Percentiles rank a stretch among this genome's conserved stretches.
These are phyloP conservation scores for Periphyllus acericola DNA, from an alignment of 2,888 invertebrate species.

Conservation along the genomic window DNA sequence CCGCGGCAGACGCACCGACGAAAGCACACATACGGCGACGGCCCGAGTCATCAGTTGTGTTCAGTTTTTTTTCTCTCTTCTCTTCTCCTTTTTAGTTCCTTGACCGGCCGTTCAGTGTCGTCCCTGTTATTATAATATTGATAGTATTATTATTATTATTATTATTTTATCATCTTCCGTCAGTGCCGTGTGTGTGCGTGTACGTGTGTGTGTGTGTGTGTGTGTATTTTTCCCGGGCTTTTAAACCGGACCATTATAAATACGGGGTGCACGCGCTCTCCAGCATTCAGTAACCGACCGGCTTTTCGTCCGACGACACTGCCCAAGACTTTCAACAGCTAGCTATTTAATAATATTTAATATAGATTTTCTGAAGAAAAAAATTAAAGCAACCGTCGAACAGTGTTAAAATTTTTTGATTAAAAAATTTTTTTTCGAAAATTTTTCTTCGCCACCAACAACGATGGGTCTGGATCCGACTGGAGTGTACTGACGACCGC, in stretches of 20 bases:
- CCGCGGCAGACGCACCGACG: constrained; percentile 49
- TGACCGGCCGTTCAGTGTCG: constrained; percentile 47
- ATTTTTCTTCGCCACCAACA: constrained; percentile 4
- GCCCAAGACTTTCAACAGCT: neutral
- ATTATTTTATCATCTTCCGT: constrained; percentile 5
- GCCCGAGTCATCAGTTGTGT: constrained; percentile 54
- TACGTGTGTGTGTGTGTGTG: constrained; percentile 17
- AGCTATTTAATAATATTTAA: no score
- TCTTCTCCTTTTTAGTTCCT: constrained; percentile 3
- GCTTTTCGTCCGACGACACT: constrained; percentile 51
- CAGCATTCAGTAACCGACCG: constrained; percentile 55
- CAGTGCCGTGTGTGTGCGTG: neutral
- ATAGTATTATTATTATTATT: neutral
- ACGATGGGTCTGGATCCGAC: constrained; percentile 59
- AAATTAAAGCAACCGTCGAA: neutral
- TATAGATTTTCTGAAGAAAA: neutral
- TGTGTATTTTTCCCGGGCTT: constrained; percentile 52
- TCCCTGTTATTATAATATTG: constrained; percentile 32
- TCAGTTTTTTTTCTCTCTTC: constrained; percentile 20
- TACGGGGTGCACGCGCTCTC: constrained; percentile 60
- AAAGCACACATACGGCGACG: constrained; percentile 50
- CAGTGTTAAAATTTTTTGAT: neutral
- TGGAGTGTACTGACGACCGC: constrained; percentile 26
- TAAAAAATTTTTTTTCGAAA: neutral
- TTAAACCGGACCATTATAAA: constrained; percentile 58